Conservation (phyloP, 2,888 invertebrate genomes). For the Andrena flavipes region DNA sequence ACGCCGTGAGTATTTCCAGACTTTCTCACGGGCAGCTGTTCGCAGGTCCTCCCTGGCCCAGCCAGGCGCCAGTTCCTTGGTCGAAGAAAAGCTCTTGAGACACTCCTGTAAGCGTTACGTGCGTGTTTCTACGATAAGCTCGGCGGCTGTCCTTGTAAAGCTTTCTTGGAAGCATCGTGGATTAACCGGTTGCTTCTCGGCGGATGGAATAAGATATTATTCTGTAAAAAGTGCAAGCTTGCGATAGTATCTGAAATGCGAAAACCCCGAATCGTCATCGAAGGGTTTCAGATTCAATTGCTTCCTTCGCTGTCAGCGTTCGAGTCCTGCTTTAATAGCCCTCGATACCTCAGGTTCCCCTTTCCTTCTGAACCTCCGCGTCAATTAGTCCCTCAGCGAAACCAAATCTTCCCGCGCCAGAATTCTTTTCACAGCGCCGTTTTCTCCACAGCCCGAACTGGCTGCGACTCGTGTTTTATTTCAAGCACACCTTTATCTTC, state of each 20-base stretch:
- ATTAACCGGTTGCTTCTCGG: constrained; percentile 27
- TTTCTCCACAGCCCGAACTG: constrained; percentile 40
- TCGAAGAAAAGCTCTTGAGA: constrained; percentile 51
- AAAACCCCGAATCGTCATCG: constrained; percentile 24
- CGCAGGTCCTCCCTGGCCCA: constrained; percentile 23
- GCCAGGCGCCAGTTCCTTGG: constrained; percentile 25
- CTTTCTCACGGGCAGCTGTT: constrained; percentile 65
- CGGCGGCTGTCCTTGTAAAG: constrained; percentile 6
- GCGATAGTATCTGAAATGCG: too few species aligned
- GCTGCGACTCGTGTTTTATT: constrained; percentile 63
- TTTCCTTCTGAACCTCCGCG: constrained; percentile 65
- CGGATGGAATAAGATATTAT: not conserved
- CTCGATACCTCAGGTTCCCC: constrained; percentile 58
- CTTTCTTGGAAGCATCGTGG: constrained; percentile 42
- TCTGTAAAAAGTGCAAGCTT: not conserved
- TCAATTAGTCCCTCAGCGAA: constrained; percentile 80
- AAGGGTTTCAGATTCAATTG: constrained; percentile 72
- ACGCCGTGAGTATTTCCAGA: constrained; percentile 45
- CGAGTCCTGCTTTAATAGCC: constrained; percentile 75
- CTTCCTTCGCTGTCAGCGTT: constrained; percentile 53
- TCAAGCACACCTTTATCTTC: constrained; percentile 57
- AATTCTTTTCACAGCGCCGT: constrained; percentile 40
- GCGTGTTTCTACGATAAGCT: constrained; percentile 45
- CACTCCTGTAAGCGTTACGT: constrained; percentile 32
- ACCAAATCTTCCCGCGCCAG: constrained; percentile 34